Percentiles rank a stretch among this genome's conserved stretches.
phyloP scores from a whole-genome alignment of 2,888 invertebrate species.

The Deladenus siricidicola region DNA sequence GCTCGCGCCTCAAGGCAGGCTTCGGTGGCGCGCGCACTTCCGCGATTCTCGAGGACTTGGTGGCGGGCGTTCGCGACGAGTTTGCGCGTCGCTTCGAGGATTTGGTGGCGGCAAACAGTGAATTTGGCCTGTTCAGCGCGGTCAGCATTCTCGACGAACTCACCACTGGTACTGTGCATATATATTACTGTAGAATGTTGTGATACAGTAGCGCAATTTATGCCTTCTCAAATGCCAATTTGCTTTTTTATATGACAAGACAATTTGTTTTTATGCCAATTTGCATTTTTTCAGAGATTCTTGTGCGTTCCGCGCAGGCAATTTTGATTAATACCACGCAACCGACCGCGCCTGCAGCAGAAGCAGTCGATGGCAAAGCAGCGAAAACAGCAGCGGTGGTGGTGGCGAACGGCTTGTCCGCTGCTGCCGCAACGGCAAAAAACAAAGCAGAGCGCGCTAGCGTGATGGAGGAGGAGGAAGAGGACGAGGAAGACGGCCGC shows the following conservation, averaged over 20 bases:
- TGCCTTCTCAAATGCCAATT: too few species aligned
- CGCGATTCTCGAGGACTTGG: not conserved
- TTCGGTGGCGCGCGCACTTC: not conserved
- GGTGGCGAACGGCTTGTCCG: not conserved
- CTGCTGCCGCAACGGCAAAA: too few species aligned
- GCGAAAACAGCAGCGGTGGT: not conserved
- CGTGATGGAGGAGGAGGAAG: not conserved
- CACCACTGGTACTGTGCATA: not conserved
- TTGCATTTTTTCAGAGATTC: not conserved
- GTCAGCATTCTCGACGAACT: constrained; percentile 1
- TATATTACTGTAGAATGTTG: not conserved
- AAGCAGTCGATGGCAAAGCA: not conserved
- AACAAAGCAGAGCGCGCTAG: too few species aligned
- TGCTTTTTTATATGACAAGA: too few species aligned
- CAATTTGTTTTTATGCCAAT: too few species aligned
- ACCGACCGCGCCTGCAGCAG: too few species aligned
- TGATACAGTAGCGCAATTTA: too few species aligned
- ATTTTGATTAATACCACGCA: too few species aligned
- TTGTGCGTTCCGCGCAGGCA: not conserved
- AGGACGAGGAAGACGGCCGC: not conserved
- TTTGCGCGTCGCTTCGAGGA: not conserved
- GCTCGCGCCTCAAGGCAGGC: constrained; percentile 12
- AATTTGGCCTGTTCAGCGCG: not conserved
- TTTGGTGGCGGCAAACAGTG: not conserved
- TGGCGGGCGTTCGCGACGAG: not conserved